Evolutionary conservation across 2,888 invertebrate genomes (phyloP), one percentile per base, ranked within the genome.

Genomic region (Drosophila anceps): DNA sequence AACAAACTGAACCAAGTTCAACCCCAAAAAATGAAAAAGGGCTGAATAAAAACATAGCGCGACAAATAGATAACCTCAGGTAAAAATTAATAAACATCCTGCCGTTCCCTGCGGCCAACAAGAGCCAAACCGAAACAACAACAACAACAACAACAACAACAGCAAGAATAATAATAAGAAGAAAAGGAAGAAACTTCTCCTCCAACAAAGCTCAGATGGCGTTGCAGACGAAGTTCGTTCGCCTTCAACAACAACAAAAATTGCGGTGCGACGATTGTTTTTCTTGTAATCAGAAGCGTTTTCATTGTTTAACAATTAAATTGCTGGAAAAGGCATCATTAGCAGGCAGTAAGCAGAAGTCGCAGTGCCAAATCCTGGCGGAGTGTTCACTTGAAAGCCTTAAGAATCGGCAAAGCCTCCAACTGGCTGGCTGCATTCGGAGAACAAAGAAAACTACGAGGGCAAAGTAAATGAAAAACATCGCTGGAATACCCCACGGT

Each of bases 301-400:
- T 87, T 82, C 83, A 87, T 87, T 87, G 87, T 87, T 89, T 88
- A 89, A 87, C 87, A 87, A 87, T 87, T 87, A 87, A 89, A 87
- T 87, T 84, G 89, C 87, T 87, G 89, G 87, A 89, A 87, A 88
- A 88, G 84, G 87, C 87, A 87, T 87, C 89, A 89, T 87, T 87
- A 87, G 87, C 88, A 86, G 79, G 64, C 51, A 65, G 55, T 51
- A 6, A 41, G 29, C 33, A 50, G n/a, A 46, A 62, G 50, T 63
- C 57, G 69, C 73, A 79, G 44, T 71, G 68, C 58, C 73, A 77
- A 73, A 69, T 73, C 76, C 64, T 64, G 35, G 60, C 64, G 59
- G 68, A 64, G 50, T 79, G 79, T 58, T 79, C 79, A 79, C 73
- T 79, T 79, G 68, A 79, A 79, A 55, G 69, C 79, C 75, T 44